phyloP scores from a whole-genome alignment of 2,797 vertebrate species.

The Lagorchestes hirsutus region DNA sequence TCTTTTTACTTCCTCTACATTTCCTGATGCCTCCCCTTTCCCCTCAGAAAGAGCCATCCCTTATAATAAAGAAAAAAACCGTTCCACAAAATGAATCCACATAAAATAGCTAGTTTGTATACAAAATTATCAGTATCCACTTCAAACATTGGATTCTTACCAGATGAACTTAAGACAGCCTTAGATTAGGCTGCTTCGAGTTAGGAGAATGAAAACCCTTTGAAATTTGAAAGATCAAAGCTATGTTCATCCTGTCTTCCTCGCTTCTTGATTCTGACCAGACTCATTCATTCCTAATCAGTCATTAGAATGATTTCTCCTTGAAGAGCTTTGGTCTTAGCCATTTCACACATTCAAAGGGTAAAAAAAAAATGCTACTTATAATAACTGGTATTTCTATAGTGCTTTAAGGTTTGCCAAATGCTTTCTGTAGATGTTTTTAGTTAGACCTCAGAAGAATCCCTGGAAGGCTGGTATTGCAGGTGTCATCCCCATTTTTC shows the following conservation, averaged over 20 bases:
- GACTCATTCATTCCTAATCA: slow-evolving; percentile 46
- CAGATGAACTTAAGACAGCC: slow-evolving; percentile 61
- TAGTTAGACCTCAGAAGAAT: not conserved
- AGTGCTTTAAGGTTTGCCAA: not conserved
- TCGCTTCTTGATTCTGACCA: slow-evolving; percentile 20
- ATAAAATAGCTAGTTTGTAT: not conserved
- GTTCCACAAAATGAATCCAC: not conserved
- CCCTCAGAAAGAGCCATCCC: not conserved
- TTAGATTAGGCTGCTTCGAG: slow-evolving; percentile 47
- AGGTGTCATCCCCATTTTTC: not conserved
- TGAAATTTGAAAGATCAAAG: slow-evolving; percentile 18
- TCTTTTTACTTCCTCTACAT: not conserved
- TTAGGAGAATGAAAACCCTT: slow-evolving; percentile 43
- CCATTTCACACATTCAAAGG: slow-evolving; percentile 42
- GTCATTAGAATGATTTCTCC: slow-evolving; percentile 21
- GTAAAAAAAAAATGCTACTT: slow-evolving; percentile 30
- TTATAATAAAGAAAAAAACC: not conserved
- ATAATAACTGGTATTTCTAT: not conserved
- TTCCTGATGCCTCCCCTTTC: not conserved
- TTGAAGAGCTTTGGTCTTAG: slow-evolving; percentile 57
- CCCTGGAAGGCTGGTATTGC: not conserved
- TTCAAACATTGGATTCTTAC: slow-evolving; percentile 57
- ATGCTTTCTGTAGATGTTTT: not conserved
- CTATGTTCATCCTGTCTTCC: slow-evolving; percentile 18
- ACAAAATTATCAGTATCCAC: slow-evolving; percentile 56